Evolutionary conservation across 2,888 invertebrate species (phyloP), one percentile per base, ranked within the genome.

Genomic region (Synanthedon vespiformis): DNA sequence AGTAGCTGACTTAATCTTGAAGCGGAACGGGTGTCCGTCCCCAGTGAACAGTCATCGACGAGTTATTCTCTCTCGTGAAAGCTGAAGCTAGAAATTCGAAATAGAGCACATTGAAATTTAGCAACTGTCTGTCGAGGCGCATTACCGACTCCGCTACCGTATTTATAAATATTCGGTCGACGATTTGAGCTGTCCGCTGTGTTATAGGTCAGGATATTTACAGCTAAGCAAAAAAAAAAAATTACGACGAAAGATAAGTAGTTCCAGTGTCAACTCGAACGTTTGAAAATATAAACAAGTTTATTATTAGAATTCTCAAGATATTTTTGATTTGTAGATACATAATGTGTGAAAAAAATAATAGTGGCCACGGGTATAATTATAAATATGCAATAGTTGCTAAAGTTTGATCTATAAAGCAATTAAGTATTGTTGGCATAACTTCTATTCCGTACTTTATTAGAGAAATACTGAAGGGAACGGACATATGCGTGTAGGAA

Each of bases 81-180:
- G 71, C 70, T 65, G 72, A 77, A 72, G 71, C 77, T 70, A 70
- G 71, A 69, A 68, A 74, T 77, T 73, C 64, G 70, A 85, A 84
- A 74, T 83, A 75, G 83, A 80, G 70, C 84, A 77, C 78, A 79
- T 79, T 84, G 85, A 86, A 82, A 86, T 86, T 81, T 85, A 84
- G 82, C 86, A 85, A 85, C 86, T 87, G 86, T 78, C 81, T 77
- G 80, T 77, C 79, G 73, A 68, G 72, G 65, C 72, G 74, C 77
- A 79, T 81, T 80, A 80, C 80, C 66, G 74, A 70, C 68, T 74
- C 66, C 64, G 73, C 80, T 74, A 72, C 76, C 70, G 78, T 78
- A 82, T 83, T 82, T 83, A 85, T 81, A 84, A 81, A 83, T 82
- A 80, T 78, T 82, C 75, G 60, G 67, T 64, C 66, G 72, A 75